Evolutionary conservation across 2,797 vertebrate genomes (phyloP).

Genomic region (Tokudaia tokunoshimensis): DNA sequence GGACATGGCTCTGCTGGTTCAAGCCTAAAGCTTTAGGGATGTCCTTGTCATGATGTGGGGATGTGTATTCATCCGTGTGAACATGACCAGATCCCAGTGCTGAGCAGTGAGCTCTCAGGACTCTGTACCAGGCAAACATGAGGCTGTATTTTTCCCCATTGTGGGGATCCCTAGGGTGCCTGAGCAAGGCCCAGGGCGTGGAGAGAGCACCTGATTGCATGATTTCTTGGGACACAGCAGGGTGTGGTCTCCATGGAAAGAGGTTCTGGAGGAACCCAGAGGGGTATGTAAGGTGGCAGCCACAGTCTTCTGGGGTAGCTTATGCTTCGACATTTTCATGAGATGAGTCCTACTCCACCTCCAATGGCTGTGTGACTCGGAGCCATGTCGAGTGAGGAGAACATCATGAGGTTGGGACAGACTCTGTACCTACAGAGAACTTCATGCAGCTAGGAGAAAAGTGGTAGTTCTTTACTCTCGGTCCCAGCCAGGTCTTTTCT

Average conservation of each 20-base stretch:
- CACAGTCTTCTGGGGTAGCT: background rate
- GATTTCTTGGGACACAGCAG: background rate
- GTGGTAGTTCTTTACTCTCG: too few species aligned
- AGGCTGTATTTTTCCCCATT: background rate
- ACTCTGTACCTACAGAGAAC: background rate
- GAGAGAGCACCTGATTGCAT: background rate
- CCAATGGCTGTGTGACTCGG: background rate
- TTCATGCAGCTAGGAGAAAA: background rate
- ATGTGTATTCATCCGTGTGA: rapidly evolving
- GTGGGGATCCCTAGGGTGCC: background rate
- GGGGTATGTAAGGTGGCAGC: background rate
- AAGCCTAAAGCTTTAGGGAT: background rate
- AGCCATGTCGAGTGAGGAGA: background rate
- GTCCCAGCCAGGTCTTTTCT: background rate
- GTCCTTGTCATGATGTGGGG: background rate
- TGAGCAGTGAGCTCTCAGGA: background rate
- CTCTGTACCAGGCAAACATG: too few species aligned
- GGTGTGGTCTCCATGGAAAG: background rate
- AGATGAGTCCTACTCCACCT: background rate
- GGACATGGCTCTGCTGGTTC: too few species aligned
- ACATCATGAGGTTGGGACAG: background rate
- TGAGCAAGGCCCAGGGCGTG: background rate
- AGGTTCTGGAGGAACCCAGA: background rate
- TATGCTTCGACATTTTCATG: too few species aligned
- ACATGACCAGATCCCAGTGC: too few species aligned